phyloP scores from a whole-genome alignment of 37 sponge, comb jelly and placozoan genomes.

The Bolinopsis microptera region DNA sequence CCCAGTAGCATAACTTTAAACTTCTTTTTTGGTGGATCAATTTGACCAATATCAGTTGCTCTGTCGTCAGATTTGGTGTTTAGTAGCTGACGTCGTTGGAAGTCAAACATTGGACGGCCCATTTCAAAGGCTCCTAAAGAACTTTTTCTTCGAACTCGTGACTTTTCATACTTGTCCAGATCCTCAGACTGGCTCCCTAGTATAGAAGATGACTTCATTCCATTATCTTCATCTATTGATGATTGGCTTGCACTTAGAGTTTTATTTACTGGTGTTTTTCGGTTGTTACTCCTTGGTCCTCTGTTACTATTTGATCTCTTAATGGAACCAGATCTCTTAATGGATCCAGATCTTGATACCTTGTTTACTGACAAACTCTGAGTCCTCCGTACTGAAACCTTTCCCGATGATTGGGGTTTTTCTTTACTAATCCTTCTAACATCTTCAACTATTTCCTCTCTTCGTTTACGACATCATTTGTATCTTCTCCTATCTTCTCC shows the following conservation, averaged over 20 bases:
- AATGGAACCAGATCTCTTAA: not conserved
- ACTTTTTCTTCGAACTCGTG: not conserved
- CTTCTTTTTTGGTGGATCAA: not conserved
- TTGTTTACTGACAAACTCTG: not conserved
- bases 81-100: not conserved
- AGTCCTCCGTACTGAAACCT: not conserved
- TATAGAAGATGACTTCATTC: not conserved
- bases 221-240: not conserved
- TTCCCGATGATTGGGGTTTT: not conserved
- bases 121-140: not conserved
- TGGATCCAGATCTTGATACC: not conserved
- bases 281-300: not conserved
- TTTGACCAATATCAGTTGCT: not conserved
- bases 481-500: no score
- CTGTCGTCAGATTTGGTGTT: not conserved
- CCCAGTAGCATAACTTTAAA: not conserved
- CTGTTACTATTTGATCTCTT: not conserved
- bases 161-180: not conserved
- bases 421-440: not conserved
- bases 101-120: conserved; percentile 2
- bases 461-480: no score
- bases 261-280: not conserved
- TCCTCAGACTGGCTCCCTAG: not conserved
- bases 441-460: not conserved
- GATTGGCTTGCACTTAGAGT: not conserved